Evolutionary conservation across 2,888 invertebrate species (phyloP).

Genomic region (Aethes cnicana): DNA sequence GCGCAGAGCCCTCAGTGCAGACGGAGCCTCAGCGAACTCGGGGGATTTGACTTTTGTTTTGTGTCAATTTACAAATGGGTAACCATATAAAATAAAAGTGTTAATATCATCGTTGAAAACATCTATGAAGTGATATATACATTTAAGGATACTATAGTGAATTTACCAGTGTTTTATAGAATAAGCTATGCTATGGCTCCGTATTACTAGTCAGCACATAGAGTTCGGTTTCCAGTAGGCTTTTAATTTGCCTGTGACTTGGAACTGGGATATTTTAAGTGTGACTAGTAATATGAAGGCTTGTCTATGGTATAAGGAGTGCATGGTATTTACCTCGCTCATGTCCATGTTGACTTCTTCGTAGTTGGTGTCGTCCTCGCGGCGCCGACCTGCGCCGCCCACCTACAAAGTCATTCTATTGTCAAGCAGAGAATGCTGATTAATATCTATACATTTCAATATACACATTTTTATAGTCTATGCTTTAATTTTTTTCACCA

Average conservation of each 20-base stretch:
- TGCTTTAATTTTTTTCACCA: background rate
- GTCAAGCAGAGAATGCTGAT: conserved; percentile 83
- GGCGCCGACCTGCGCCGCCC: conserved; percentile 56
- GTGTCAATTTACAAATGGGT: conserved; percentile 83
- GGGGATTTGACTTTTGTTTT: conserved; percentile 80
- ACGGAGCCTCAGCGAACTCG: conserved; percentile 60
- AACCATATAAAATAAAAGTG: conserved; percentile 82
- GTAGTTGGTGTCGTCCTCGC: conserved; percentile 86
- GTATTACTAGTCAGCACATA: background rate
- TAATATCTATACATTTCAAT: conserved; percentile 57
- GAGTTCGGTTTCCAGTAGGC: background rate
- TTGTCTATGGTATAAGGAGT: background rate
- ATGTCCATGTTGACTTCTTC: conserved; percentile 90
- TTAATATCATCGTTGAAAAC: conserved; percentile 80
- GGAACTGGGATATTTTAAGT: background rate
- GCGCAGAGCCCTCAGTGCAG: conserved; percentile 50
- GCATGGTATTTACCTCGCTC: conserved; percentile 84
- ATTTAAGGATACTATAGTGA: conserved; percentile 27
- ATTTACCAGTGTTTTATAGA: conserved; percentile 15
- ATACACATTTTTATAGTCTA: conserved; percentile 8
- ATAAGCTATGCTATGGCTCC: conserved; percentile 3
- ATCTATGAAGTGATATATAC: conserved; percentile 39
- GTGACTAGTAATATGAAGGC: background rate
- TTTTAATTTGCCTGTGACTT: background rate
- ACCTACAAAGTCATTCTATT: conserved; percentile 82